A percentile compares a stretch with the other conserved stretches of the same genome.
These are phyloP conservation scores for Pseudoips prasinana DNA, from an alignment of 2,888 invertebrate genomes.

Conservation along the genomic window DNA sequence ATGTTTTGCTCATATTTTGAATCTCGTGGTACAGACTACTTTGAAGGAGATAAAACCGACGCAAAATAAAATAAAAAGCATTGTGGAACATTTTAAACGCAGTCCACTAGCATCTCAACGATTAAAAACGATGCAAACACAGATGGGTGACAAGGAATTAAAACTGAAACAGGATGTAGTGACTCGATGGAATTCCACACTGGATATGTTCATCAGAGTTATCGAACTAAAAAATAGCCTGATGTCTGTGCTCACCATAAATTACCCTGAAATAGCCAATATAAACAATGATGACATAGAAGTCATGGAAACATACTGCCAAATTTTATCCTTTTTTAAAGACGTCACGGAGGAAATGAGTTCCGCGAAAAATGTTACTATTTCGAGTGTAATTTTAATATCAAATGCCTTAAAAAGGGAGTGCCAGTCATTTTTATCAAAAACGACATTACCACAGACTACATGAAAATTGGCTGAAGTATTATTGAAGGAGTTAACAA, in stretches of 20 bases:
- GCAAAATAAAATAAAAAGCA: conserved; percentile 2
- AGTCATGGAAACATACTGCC: not conserved
- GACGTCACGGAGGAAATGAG: conserved; percentile 3
- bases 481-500: not conserved
- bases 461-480: conserved; percentile 1
- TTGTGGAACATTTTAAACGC: conserved; percentile 5
- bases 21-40: conserved; percentile 8
- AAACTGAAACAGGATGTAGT: conserved; percentile 11
- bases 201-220: conserved; percentile 8
- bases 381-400: conserved; percentile 2
- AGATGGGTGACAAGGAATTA: conserved; percentile 3
- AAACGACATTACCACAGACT: not conserved
- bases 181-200: conserved; percentile 12
- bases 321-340: conserved; percentile 3
- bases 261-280: conserved; percentile 8
- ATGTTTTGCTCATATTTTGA: conserved; percentile 14
- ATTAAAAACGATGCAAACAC: conserved; percentile 8
- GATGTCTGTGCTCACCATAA: conserved; percentile 8
- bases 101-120: conserved; percentile 7
- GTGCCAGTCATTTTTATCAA: not conserved
- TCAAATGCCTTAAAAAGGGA: conserved; percentile 1
- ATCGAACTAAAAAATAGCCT: conserved; percentile 5
- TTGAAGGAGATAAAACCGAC: conserved; percentile 5
- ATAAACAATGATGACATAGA: conserved; percentile 2
- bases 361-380: conserved; percentile 3